A percentile compares a stretch with the other conserved stretches of the same genome.
Conservation (phyloP, 2,888 invertebrate species). For the Phyllotreta cruciferae region DNA sequence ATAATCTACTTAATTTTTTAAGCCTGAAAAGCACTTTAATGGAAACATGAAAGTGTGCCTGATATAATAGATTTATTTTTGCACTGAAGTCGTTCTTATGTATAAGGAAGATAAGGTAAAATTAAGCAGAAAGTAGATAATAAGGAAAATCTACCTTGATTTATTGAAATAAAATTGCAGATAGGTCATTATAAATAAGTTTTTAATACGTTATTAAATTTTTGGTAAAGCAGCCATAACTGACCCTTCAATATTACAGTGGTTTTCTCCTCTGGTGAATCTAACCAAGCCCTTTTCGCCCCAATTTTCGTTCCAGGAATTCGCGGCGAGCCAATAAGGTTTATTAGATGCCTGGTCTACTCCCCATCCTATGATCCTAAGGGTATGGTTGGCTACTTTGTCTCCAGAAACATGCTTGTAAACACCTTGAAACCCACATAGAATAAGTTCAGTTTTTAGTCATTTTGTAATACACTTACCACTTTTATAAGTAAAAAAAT, state of each 20-base stretch:
- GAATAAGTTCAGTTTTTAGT: not conserved
- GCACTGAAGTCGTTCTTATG: too few relatives aligned
- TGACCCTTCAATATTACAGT: not conserved
- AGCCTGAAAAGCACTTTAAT: too few relatives aligned
- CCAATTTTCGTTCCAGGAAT: constrained; percentile 95
- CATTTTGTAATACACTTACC: constrained; percentile 68
- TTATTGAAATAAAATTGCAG: too few relatives aligned
- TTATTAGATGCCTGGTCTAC: constrained; percentile 65
- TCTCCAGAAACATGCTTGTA: constrained; percentile 74
- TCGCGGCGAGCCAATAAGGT: constrained; percentile 89
- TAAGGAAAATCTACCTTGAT: too few relatives aligned
- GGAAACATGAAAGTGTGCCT: too few relatives aligned
- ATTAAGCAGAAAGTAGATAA: too few relatives aligned
- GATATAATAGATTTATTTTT: too few relatives aligned
- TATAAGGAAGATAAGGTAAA: too few relatives aligned
- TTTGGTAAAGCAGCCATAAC: too few relatives aligned
- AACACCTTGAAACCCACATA: constrained; percentile 62
- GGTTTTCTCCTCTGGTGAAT: not conserved
- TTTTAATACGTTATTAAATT: too few relatives aligned
- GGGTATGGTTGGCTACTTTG: constrained; percentile 82
- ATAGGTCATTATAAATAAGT: too few relatives aligned
- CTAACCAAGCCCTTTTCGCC: constrained; percentile 72
- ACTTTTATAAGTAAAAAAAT: constrained; percentile 79
- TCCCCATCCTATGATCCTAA: constrained; percentile 90
- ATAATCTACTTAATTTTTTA: too few relatives aligned